A percentile compares a stretch with the other conserved stretches of the same genome.
phyloP scores from a whole-genome alignment of 2,113 vertebrate genomes.

The Leptosomus discolor region DNA sequence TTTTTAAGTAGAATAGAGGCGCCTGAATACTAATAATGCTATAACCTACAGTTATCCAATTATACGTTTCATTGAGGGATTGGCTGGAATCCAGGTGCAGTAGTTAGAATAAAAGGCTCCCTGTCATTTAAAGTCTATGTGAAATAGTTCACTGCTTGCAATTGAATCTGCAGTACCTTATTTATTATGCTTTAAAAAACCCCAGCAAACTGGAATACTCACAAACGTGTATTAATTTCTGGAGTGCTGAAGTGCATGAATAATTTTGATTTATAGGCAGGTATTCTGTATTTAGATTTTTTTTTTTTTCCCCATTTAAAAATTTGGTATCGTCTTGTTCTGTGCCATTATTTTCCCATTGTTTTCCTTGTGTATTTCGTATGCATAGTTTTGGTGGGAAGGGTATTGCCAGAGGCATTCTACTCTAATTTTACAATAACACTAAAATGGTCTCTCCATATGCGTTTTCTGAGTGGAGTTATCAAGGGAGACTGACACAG shows the following conservation, averaged over 20 bases:
- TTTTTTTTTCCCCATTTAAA: neutral
- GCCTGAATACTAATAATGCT: slow-evolving; percentile 7
- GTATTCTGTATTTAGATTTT: neutral
- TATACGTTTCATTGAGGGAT: slow-evolving; percentile 17
- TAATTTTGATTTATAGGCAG: neutral
- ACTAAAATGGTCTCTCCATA: neutral
- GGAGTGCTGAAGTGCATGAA: neutral
- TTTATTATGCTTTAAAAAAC: neutral
- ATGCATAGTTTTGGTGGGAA: slow-evolving; percentile 53
- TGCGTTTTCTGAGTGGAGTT: neutral
- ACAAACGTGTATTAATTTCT: neutral
- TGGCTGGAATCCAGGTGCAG: slow-evolving; percentile 41
- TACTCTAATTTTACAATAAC: slow-evolving; percentile 8
- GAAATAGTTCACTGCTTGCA: slow-evolving; percentile 5
- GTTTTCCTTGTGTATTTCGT: slow-evolving; percentile 13
- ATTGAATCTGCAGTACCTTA: neutral
- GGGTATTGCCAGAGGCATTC: neutral
- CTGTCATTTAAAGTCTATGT: neutral
- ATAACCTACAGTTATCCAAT: slow-evolving; percentile 61
- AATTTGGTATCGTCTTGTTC: neutral
- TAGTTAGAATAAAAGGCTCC: slow-evolving; percentile 11
- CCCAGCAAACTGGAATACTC: neutral
- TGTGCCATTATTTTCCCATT: neutral
- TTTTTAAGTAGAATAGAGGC: slow-evolving; percentile 11
- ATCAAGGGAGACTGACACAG: neutral